Evolutionary conservation across 1,140 invertebrate species (phyloP).

Genomic region (Aphaenogaster ashmeadi): DNA sequence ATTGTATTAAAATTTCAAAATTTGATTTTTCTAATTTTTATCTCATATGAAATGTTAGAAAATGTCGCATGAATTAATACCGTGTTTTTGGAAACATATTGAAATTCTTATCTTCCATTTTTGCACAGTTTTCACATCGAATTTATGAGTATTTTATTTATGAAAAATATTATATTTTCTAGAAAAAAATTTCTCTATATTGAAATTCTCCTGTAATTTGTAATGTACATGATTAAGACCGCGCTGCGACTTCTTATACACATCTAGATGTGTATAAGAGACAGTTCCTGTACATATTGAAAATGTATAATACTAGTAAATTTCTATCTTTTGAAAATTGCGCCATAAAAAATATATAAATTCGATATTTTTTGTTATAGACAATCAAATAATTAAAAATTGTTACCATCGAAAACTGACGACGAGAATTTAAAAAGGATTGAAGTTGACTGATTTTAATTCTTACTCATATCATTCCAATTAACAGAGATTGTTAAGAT

Average conservation of each 20-base stretch:
- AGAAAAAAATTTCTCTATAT: neutral
- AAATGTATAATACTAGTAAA: too few species aligned
- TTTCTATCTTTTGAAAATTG: too few species aligned
- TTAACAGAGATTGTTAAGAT: neutral
- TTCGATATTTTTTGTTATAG: neutral
- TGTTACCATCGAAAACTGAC: too few species aligned
- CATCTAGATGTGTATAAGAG: too few species aligned
- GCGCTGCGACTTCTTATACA: neutral
- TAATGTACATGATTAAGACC: neutral
- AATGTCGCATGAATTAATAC: neutral
- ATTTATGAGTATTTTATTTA: neutral
- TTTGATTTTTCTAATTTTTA: slow-evolving; percentile 3
- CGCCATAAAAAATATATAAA: too few species aligned
- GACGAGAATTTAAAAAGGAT: neutral
- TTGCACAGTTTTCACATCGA: neutral
- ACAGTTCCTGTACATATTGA: too few species aligned
- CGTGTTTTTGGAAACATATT: neutral
- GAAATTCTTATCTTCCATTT: neutral
- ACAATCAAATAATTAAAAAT: neutral
- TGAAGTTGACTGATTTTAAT: neutral
- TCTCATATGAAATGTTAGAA: neutral
- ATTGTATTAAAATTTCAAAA: slow-evolving; percentile 4
- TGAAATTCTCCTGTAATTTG: neutral
- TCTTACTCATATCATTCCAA: neutral
- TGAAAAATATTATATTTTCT: neutral